These are phyloP conservation scores for Zaprionus camerounensis DNA, from an alignment of 1,140 invertebrate genomes.

Conservation along the genomic window DNA sequence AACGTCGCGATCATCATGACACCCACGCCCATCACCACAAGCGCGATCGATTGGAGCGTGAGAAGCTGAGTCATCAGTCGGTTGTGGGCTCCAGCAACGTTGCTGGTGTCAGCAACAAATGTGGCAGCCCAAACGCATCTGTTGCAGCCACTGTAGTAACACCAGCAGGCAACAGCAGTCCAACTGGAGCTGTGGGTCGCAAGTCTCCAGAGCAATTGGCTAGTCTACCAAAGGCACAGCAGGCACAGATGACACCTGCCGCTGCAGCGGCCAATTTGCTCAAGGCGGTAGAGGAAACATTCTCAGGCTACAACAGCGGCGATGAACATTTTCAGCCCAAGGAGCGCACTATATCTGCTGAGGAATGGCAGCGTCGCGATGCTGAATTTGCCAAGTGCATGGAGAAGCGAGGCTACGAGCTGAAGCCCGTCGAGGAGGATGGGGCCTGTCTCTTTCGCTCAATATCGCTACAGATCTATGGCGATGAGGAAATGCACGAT, in stretches of 20 bases:
- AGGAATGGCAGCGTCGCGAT: constrained; percentile 88
- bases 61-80: constrained; percentile 59
- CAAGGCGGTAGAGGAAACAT: constrained; percentile 81
- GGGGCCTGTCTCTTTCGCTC: constrained; percentile 97
- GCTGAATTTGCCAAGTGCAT: constrained; percentile 90
- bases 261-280: constrained; percentile 57
- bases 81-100: constrained; percentile 39
- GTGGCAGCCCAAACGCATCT: constrained; percentile 58
- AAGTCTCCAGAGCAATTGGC: constrained; percentile 67
- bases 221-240: constrained; percentile 34
- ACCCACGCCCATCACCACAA: constrained; percentile 72
- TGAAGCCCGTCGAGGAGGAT: constrained; percentile 96
- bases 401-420: constrained; percentile 89
- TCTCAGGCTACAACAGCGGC: constrained; percentile 90
- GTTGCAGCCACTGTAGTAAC: constrained; percentile 21
- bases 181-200: constrained; percentile 40
- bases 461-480: constrained; percentile 96
- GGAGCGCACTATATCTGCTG: constrained; percentile 85
- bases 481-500: constrained; percentile 96
- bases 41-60: constrained; percentile 70
- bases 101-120: constrained; percentile 51
- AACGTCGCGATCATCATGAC: constrained; percentile 74
- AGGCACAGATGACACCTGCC: constrained; percentile 46
- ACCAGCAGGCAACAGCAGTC: constrained; percentile 46
- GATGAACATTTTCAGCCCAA: constrained; percentile 89